A percentile compares a stretch with the other conserved stretches of the same genome.
Evolutionary conservation across 2,888 invertebrate genomes (phyloP).

Genomic region (Congeria kusceri): DNA sequence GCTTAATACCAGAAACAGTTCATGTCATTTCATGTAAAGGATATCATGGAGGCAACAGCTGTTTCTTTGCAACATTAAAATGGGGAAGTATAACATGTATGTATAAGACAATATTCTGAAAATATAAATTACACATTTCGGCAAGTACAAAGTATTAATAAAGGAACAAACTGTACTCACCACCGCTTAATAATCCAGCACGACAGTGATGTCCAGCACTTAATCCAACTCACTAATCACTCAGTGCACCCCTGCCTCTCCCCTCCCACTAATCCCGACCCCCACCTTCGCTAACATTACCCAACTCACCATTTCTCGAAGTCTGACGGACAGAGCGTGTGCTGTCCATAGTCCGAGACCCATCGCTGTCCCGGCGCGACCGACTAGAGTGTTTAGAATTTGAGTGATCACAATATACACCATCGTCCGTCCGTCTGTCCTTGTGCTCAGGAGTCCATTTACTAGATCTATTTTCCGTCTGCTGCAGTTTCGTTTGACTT

Average conservation of each 20-base stretch:
- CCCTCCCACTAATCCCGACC: constrained; percentile 4
- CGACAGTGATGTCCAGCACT: not conserved
- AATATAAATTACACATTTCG: too few species aligned
- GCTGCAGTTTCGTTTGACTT: constrained; percentile 67
- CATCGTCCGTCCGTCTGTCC: constrained; percentile 49
- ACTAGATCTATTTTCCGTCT: constrained; percentile 61
- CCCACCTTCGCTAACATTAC: not conserved
- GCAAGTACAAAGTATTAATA: too few species aligned
- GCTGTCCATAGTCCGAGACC: constrained; percentile 24
- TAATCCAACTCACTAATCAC: too few species aligned
- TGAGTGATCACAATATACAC: constrained; percentile 45
- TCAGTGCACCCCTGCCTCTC: not conserved
- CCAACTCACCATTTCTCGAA: constrained; percentile 67
- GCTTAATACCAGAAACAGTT: too few species aligned
- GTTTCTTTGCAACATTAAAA: too few species aligned
- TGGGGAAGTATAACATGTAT: too few species aligned
- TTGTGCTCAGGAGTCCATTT: constrained; percentile 53
- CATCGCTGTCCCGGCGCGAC: constrained; percentile 67
- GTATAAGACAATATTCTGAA: too few species aligned
- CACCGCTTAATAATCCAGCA: constrained; percentile 28
- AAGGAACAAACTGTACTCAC: constrained; percentile 26
- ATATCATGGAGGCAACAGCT: too few species aligned
- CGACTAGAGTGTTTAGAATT: constrained; percentile 56
- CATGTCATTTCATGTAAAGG: too few species aligned
- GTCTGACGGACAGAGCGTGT: constrained; percentile 39